Conservation (phyloP, 2,797 vertebrate genomes). For the Clarias laeviceps region DNA sequence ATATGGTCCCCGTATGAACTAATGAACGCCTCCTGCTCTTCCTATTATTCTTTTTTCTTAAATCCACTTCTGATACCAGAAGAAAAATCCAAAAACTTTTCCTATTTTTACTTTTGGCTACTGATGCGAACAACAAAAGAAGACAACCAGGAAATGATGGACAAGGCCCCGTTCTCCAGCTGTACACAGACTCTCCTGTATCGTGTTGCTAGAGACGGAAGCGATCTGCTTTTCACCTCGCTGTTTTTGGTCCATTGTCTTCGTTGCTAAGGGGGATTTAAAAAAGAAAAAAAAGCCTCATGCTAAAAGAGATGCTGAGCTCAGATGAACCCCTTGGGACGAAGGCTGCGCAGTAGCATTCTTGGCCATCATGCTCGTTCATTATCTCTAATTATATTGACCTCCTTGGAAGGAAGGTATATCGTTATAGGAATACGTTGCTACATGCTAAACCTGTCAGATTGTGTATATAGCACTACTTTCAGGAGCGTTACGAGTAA, state of each 20-base stretch:
- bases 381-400: slow-evolving; percentile 28
- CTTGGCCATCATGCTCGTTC: slow-evolving; percentile 37
- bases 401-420: slow-evolving; percentile 2
- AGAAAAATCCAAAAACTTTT: background rate
- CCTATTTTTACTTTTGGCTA: background rate
- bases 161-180: slow-evolving; percentile 14
- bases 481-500: background rate
- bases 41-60: background rate
- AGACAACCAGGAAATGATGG: slow-evolving; percentile 12
- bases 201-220: slow-evolving; percentile 50
- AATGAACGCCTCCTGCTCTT: background rate
- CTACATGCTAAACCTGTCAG: background rate
- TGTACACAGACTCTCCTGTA: slow-evolving; percentile 35
- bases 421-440: background rate
- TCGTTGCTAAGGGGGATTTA: slow-evolving; percentile 43
- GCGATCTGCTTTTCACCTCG: slow-evolving; percentile 44
- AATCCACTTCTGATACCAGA: background rate
- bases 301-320: slow-evolving; percentile 46
- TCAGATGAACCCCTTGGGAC: slow-evolving; percentile 48
- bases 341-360: slow-evolving; percentile 46
- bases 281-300: slow-evolving; percentile 39
- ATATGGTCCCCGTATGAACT: background rate
- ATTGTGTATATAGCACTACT: background rate
- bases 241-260: slow-evolving; percentile 55
- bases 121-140: slow-evolving; percentile 1